Base-by-base conservation (phyloP, 2,113 vertebrate genomes). In the Bufo bufo region DNA sequence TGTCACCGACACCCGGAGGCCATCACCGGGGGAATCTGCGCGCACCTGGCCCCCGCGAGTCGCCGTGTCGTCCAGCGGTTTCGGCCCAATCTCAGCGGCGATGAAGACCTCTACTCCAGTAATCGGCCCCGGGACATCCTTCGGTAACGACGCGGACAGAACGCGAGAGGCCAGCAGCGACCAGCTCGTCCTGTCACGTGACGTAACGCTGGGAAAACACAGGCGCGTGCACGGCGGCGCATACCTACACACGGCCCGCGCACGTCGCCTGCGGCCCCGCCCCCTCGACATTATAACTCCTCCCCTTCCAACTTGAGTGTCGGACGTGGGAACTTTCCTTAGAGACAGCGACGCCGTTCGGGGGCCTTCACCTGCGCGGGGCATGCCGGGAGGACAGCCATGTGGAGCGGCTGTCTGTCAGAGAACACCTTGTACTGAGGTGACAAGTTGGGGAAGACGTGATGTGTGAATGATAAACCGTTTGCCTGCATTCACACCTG, bases 161-260 rank as follows among this genome's bases (percentile, higher is more conserved):
- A n/a, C 5, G 14, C 23, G 6, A 6, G 0, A 11, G 11, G 10
- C 12, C 33, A n/a, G n/a, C 12, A 10, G 9, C 54, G 50, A 71
- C 84, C 20, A 23, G 61, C 80, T 50, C 16, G 6, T 8, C 0
- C 71, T 20, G 23, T 77, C 52, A 52, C 65, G 83, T 75, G 79
- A 20, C 43, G 17, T 80, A 50, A n/a, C 17, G 43, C 72, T 14
- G 52, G 63, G 16, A 87, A 87, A 75, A 58, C 81, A 66, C 23
- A 85, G 86, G 78, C 78, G 75, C 85, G 84, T 58, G 0, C 81
- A 83, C 81, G 61, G 6, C 19, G 19, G 58, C 87, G 71, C 87
- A 88, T 88, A 77, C 87, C 87, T 23, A 66, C 81, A 84, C 87
- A 77, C 8, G 47, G 50, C 54, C 0, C 86, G 80, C 45, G 80